Evolutionary conservation across 1,140 invertebrate genomes (phyloP).

Genomic region (Epicauta chinensis): DNA sequence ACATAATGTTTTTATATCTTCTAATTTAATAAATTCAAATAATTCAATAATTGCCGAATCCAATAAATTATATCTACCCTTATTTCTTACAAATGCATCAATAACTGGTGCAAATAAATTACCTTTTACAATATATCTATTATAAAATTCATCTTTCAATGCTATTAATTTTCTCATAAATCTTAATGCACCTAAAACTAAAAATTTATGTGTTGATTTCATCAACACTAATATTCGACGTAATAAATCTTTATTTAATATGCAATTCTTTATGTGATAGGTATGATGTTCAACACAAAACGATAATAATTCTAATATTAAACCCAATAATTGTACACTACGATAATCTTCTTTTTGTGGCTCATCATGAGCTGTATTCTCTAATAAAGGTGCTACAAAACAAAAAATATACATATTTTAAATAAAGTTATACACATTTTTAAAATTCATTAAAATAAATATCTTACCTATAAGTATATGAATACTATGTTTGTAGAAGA

Average conservation of each 20-base stretch:
- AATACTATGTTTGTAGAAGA: constrained; percentile 98
- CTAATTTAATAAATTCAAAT: constrained; percentile 97
- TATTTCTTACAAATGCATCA: constrained; percentile 93
- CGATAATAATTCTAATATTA: constrained; percentile 93
- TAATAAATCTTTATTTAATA: constrained; percentile 94
- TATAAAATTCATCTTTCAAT: constrained; percentile 98
- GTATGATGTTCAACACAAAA: constrained; percentile 99
- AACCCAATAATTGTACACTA: constrained; percentile 88
- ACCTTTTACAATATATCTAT: constrained; percentile 90
- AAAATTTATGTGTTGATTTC: constrained; percentile 96
- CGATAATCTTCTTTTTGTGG: constrained; percentile 91
- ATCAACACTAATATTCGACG: constrained; percentile 91
- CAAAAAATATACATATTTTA: not conserved
- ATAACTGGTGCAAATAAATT: constrained; percentile 94
- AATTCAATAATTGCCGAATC: constrained; percentile 99
- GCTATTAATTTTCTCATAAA: constrained; percentile 97
- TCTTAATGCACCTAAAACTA: constrained; percentile 91
- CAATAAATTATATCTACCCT: constrained; percentile 92
- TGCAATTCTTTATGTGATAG: constrained; percentile 97
- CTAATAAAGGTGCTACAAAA: constrained; percentile 72
- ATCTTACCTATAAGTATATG: constrained; percentile 80
- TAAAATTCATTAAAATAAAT: not conserved
- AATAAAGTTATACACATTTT: constrained; percentile 1
- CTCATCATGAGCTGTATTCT: constrained; percentile 82
- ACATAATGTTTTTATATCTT: constrained; percentile 94